A percentile compares a stretch with the other conserved stretches of the same genome.
Conservation (phyloP, 1,140 invertebrate species). For the Solenopsis fugax region DNA sequence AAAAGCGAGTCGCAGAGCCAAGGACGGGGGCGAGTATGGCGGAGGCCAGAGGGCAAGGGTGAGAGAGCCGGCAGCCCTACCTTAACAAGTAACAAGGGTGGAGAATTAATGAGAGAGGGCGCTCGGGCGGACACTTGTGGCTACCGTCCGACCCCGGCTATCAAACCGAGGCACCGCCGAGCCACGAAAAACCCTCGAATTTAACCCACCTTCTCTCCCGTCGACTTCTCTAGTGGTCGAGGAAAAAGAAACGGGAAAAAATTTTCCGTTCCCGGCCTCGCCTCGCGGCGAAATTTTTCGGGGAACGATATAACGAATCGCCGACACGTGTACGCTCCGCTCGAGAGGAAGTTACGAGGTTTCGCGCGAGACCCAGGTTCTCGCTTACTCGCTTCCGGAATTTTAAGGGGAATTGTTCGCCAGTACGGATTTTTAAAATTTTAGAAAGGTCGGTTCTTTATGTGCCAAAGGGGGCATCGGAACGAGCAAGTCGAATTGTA, state of each 20-base stretch:
- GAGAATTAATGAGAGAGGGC: slow-evolving; percentile 87
- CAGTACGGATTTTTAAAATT: slow-evolving; percentile 40
- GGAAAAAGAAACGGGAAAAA: slow-evolving; percentile 31
- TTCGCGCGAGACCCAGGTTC: slow-evolving; percentile 26
- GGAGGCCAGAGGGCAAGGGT: slow-evolving; percentile 75
- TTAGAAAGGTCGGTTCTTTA: neutral
- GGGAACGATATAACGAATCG: slow-evolving; percentile 57
- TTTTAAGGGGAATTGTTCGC: slow-evolving; percentile 52
- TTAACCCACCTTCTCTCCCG: slow-evolving; percentile 69
- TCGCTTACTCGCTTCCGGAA: slow-evolving; percentile 22
- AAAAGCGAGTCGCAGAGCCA: slow-evolving; percentile 78
- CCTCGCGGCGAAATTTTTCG: slow-evolving; percentile 43
- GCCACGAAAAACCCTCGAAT: slow-evolving; percentile 78
- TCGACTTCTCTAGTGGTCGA: slow-evolving; percentile 51
- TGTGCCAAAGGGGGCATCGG: neutral
- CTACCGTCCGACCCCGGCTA: slow-evolving; percentile 84
- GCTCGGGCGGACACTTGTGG: slow-evolving; percentile 86
- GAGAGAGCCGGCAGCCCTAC: slow-evolving; percentile 79
- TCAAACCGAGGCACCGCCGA: slow-evolving; percentile 79
- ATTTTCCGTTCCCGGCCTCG: slow-evolving; percentile 37
- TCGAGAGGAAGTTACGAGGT: slow-evolving; percentile 51
- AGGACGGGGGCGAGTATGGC: slow-evolving; percentile 74
- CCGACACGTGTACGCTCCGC: slow-evolving; percentile 50
- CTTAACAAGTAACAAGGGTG: slow-evolving; percentile 87
- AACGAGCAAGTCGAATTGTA: neutral